These are phyloP conservation scores for Thalassoma bifasciatum DNA, from an alignment of 2,113 vertebrate genomes.

Conservation along the genomic window DNA sequence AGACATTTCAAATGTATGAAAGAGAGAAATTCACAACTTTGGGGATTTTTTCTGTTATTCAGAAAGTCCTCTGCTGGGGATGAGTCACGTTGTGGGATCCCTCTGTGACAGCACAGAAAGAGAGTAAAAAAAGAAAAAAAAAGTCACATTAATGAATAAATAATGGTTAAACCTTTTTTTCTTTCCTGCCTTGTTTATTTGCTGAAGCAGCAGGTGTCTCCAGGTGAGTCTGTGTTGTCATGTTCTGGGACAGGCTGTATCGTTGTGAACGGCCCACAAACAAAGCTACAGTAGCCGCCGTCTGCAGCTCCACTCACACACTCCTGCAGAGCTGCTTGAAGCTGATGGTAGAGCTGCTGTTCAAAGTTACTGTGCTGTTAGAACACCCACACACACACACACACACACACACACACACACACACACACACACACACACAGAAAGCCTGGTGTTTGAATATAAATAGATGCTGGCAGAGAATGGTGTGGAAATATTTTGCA, in stretches of 20 bases:
- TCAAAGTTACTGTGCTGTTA: constrained; percentile 8
- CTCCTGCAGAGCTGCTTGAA: background rate
- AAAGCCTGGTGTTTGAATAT: background rate
- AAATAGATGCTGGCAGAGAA: background rate
- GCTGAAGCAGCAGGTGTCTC: constrained; percentile 12
- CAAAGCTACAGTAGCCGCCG: constrained; percentile 5
- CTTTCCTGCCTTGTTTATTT: background rate
- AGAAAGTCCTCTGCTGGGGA: background rate
- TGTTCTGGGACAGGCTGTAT: constrained; percentile 11
- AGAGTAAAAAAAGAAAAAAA: no score
- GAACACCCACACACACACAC: background rate
- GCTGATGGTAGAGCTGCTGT: background rate
- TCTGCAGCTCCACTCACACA: background rate
- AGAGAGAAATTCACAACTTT: no score
- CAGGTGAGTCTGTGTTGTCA: background rate
- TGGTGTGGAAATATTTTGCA: background rate
- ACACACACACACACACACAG: no score
- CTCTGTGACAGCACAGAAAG: background rate
- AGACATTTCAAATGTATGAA: background rate
- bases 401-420: no score
- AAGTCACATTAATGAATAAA: background rate
- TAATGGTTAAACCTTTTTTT: background rate
- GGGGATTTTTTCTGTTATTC: background rate
- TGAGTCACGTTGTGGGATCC: background rate
- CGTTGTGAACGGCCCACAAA: constrained; percentile 9